Conservation (phyloP, 1,140 invertebrate species). For the Brachionus sp. region DNA sequence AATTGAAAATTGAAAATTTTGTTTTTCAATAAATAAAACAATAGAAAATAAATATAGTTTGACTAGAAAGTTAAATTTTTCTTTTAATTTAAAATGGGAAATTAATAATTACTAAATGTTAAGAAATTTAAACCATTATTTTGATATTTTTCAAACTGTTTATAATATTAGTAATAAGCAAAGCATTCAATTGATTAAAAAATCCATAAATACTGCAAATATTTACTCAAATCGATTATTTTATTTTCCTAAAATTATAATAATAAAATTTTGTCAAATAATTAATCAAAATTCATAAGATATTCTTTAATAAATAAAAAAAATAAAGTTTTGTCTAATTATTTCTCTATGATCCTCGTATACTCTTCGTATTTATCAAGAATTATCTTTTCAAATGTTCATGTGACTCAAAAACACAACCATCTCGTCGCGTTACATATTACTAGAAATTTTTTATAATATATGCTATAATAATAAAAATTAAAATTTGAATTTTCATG, state of each 20-base stretch:
- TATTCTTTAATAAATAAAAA: background rate
- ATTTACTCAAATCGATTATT: background rate
- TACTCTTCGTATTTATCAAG: background rate
- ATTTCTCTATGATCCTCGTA: background rate
- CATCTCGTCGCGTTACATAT: background rate
- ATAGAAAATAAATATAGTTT: too few species aligned
- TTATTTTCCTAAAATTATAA: background rate
- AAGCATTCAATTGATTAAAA: background rate
- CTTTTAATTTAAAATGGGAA: too few species aligned
- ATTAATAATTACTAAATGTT: too few species aligned
- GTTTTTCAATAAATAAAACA: too few species aligned
- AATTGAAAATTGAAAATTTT: too few species aligned
- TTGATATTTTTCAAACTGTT: background rate
- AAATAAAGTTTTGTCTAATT: background rate
- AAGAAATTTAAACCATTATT: too few species aligned
- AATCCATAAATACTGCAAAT: background rate
- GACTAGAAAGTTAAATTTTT: too few species aligned
- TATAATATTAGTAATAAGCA: background rate
- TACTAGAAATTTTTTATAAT: background rate
- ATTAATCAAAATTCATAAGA: background rate
- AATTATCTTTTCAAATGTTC: background rate
- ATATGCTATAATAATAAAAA: background rate
- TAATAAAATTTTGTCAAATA: background rate
- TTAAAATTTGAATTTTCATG: background rate
- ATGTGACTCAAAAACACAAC: slow-evolving; percentile 16